Conservation (phyloP, 2,113 vertebrate genomes). For the Sterna hirundo region DNA sequence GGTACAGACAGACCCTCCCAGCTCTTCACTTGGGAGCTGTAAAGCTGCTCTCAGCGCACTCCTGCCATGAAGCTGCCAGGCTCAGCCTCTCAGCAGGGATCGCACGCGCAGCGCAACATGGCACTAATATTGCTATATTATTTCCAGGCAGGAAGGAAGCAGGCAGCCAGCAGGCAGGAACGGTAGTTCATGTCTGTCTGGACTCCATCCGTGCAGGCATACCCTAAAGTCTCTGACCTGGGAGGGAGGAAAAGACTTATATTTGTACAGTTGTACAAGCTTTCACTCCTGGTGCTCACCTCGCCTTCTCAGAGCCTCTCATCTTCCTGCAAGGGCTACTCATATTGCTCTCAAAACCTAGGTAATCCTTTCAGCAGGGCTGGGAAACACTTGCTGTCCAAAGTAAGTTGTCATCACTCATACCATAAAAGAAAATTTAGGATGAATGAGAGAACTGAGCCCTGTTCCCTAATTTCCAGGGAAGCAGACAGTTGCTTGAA, state of each 20-base stretch:
- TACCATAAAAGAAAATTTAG: neutral
- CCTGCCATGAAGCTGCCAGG: neutral
- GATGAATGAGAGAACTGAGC: neutral
- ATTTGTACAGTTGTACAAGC: neutral
- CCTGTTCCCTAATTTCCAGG: neutral
- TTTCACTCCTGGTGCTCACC: neutral
- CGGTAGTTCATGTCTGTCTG: neutral
- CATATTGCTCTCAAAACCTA: neutral
- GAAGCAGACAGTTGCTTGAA: neutral
- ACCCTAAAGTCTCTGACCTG: neutral
- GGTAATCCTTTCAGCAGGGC: neutral
- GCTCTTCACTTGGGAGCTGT: neutral
- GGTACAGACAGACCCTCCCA: neutral
- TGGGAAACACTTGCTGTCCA: neutral
- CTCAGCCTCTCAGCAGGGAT: neutral
- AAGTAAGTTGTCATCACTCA: neutral
- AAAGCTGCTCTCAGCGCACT: neutral
- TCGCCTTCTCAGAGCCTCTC: neutral
- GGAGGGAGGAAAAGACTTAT: neutral
- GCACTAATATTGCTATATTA: accelerated
- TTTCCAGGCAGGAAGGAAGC: neutral
- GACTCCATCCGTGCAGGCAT: neutral
- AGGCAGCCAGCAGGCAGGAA: neutral
- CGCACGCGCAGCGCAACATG: neutral
- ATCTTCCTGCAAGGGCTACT: neutral